Percentiles rank a stretch among this genome's conserved stretches.
phyloP scores from a whole-genome alignment of 2,797 vertebrate genomes.

The Numenius phaeopus region DNA sequence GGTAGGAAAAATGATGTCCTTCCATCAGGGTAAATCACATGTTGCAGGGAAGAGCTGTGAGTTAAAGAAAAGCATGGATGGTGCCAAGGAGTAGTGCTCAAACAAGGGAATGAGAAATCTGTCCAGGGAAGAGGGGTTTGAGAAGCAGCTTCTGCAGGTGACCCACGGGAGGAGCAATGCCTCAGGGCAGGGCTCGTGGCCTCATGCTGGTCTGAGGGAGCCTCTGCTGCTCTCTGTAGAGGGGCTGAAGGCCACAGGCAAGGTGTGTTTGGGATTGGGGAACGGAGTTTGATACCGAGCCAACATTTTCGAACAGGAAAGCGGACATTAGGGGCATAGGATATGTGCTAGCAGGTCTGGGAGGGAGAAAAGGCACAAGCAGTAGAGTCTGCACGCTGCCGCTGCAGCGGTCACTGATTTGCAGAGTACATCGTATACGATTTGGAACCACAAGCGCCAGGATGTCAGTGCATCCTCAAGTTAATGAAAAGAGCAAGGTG shows the following conservation, averaged over 20 bases:
- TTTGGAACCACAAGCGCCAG: not conserved
- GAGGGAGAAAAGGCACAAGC: not conserved
- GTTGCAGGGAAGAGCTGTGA: not conserved
- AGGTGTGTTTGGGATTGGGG: not conserved
- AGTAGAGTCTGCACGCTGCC: not conserved
- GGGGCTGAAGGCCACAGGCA: not conserved
- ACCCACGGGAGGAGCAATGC: accelerated
- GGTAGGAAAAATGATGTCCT: not conserved
- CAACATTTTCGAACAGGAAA: not conserved
- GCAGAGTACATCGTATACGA: not conserved
- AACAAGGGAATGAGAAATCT: not conserved
- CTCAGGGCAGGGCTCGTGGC: not conserved
- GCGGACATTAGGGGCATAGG: accelerated
- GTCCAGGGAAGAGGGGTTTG: not conserved
- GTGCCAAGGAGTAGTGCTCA: not conserved
- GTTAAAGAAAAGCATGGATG: not conserved
- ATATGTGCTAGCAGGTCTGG: not conserved
- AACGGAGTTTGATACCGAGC: not conserved
- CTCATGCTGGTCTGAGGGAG: not conserved
- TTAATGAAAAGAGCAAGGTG: slow-evolving; percentile 28
- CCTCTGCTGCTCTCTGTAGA: not conserved
- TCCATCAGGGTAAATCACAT: not conserved
- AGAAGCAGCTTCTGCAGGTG: not conserved
- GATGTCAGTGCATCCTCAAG: slow-evolving; percentile 6
- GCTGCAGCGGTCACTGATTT: not conserved